Base-by-base conservation (phyloP, 2,113 vertebrate genomes). In the Zapornia atra region DNA sequence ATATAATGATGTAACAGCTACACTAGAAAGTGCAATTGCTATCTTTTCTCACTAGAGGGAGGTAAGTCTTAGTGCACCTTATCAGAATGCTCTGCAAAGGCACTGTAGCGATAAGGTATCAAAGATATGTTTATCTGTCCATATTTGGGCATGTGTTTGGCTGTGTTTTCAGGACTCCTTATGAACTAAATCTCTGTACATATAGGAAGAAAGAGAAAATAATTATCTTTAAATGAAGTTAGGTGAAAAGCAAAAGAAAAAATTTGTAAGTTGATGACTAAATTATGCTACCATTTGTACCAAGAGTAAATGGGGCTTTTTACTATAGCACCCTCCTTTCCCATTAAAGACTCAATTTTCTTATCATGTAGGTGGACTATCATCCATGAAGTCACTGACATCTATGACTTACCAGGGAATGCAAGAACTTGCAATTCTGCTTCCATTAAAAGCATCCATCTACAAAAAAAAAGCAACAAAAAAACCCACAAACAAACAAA, bases 21-120 rank as follows among this genome's bases (percentile, higher is more conserved):
- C 36, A 36, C 22, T 54, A 56, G 38, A 93, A 69, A 18, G 12
- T 91, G 77, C 34, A 78, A 54, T 93, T 92, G 22, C 80, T 64
- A 19, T 10, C 16, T 89, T 78, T 80, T 38, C 36, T 85, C 96
- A 85, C 92, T 93, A 95, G 95, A 95, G 95, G 93, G 85, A 29
- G 48, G 8, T 86, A 93, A 90, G 61, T 89, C 63, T 97, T 95
- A 95, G 71, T 88, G 29, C 85, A 81, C 84, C 51, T 36, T 33
- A 12, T 19, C 21, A 42, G 56, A 66, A 34, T 17, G 5, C 8
- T 66, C 38, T 6, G 29, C 26, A 65, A 76, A 26, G 1, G 1
- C 20, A 7, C 12, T 25, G 29, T 15, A 18, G 48, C 50, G 29
- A 18, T 54, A 38, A 57, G 8, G 3, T 29, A 46, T 5, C 19